Evolutionary conservation across 2,888 invertebrate species (phyloP).

Genomic region (Metalampra italica): DNA sequence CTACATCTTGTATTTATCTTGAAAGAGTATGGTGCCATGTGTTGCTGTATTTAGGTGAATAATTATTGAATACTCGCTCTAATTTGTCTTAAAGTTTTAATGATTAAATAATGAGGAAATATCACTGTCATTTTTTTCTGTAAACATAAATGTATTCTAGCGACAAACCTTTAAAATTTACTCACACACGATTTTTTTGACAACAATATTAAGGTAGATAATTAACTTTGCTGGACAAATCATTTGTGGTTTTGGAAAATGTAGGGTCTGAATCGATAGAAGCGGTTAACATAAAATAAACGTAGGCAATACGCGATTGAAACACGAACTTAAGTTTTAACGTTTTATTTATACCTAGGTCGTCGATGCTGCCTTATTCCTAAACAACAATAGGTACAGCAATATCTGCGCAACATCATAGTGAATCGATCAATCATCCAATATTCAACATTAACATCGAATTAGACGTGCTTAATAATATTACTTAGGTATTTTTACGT

Average conservation of each 20-base stretch:
- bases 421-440: constrained; percentile 6
- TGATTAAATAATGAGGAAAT: constrained; percentile 5
- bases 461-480: constrained; percentile 5
- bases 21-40: constrained; percentile 23
- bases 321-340: constrained; percentile 12
- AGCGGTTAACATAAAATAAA: no score
- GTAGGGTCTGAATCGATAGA: no score
- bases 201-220: no score
- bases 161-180: no score
- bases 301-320: not conserved
- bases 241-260: no score
- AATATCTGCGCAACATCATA: constrained; percentile 14
- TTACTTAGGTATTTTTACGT: not conserved
- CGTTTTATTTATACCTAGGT: constrained; percentile 19
- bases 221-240: no score
- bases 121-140: not conserved
- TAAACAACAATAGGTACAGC: constrained; percentile 15
- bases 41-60: constrained; percentile 8
- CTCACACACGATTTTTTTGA: no score
- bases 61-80: not conserved
- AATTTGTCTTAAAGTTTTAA: not conserved
- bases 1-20: constrained; percentile 16
- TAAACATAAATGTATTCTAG: no score
- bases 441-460: constrained; percentile 19
- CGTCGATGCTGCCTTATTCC: constrained; percentile 19